A percentile compares a stretch with the other conserved stretches of the same genome.
Evolutionary conservation across 2,113 vertebrate genomes (phyloP).

Genomic region (Phrynosoma blainvillii): DNA sequence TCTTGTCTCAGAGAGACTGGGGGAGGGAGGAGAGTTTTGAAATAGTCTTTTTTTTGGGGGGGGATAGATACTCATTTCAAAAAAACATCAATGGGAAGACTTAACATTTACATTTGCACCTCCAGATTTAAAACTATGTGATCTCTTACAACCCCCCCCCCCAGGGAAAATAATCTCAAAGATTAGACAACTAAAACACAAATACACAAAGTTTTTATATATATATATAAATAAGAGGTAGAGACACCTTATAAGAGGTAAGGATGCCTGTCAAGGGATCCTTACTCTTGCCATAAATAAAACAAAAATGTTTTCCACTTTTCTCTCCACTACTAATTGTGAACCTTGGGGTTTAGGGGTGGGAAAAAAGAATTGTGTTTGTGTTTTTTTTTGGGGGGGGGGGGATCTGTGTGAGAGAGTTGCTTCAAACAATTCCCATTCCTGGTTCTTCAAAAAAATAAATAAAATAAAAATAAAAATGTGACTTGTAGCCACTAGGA

Average conservation of each 20-base stretch:
- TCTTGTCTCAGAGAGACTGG: neutral
- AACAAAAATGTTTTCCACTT: neutral
- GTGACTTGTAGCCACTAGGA: conserved; percentile 87
- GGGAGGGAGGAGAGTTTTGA: neutral
- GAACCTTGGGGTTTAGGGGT: neutral
- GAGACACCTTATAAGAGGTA: neutral
- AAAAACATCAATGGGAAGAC: too few species aligned
- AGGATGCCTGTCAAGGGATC: neutral
- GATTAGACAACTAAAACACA: neutral
- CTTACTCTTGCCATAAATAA: neutral
- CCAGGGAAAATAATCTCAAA: neutral
- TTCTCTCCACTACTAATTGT: neutral
- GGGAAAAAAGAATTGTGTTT: neutral
- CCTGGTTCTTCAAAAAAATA: neutral
- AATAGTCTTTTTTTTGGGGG: neutral
- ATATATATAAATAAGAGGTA: neutral
- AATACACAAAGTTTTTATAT: neutral
- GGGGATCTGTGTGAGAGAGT: neutral
- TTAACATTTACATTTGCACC: neutral
- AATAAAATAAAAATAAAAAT: conserved; percentile 18
- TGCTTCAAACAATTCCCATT: conserved; percentile 9
- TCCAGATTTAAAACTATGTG: neutral
- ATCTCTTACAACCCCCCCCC: neutral
- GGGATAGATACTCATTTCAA: too few species aligned
- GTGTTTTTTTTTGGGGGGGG: neutral